A percentile compares a stretch with the other conserved stretches of the same genome.
Evolutionary conservation across 2,888 invertebrate genomes (phyloP).

Genomic region (Brenthis daphne): DNA sequence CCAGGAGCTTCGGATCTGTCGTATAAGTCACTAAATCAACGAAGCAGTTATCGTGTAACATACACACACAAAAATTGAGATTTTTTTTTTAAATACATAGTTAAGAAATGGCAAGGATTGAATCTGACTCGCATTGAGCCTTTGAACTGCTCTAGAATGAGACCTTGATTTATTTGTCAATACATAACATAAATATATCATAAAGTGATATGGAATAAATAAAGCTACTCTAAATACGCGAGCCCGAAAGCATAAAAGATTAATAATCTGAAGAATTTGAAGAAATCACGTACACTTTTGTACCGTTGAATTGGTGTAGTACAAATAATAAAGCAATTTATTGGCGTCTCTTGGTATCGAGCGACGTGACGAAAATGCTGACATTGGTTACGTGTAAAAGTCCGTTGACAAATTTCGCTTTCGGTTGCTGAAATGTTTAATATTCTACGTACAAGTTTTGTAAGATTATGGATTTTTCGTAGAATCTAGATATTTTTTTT

Average conservation of each 20-base stretch:
- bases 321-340: conserved; percentile 37
- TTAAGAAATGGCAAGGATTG: too few species aligned
- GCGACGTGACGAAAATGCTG: conserved; percentile 34
- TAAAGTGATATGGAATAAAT: too few species aligned
- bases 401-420: conserved; percentile 32
- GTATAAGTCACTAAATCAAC: too few species aligned
- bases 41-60: too few species aligned
- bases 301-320: conserved; percentile 25
- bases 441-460: conserved; percentile 28
- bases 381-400: conserved; percentile 25
- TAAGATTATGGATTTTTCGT: conserved; percentile 14
- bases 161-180: too few species aligned
- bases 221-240: too few species aligned
- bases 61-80: too few species aligned
- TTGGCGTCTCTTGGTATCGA: conserved; percentile 28
- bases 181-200: too few species aligned
- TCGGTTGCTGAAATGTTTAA: conserved; percentile 28
- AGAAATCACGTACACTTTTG: conserved; percentile 24
- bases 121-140: too few species aligned
- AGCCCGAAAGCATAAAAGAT: neutral
- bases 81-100: too few species aligned
- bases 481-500: neutral
- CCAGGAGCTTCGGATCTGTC: too few species aligned
- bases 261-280: conserved; percentile 2
- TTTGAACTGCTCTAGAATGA: too few species aligned